These are phyloP conservation scores for Cheilosia pagana DNA, from an alignment of 2,888 invertebrate genomes.

Conservation along the genomic window DNA sequence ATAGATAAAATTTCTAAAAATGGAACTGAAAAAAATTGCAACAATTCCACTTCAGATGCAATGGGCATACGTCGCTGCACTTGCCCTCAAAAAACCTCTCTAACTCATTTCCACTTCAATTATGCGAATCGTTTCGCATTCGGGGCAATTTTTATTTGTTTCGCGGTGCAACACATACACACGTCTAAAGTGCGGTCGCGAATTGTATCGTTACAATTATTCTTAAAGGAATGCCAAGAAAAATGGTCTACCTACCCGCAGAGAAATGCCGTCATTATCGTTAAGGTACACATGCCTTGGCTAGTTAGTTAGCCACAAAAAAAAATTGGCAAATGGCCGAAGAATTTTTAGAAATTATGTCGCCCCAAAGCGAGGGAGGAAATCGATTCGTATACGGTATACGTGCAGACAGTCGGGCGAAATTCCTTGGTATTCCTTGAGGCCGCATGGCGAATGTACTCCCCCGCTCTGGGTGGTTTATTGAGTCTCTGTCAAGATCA, in stretches of 20 bases:
- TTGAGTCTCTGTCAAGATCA: constrained; percentile 25
- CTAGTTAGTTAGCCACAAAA: not conserved
- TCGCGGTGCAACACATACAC: not conserved
- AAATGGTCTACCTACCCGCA: not conserved
- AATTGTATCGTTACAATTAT: not conserved
- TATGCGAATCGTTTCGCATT: too few species aligned
- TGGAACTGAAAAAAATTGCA: too few species aligned
- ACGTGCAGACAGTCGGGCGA: not conserved
- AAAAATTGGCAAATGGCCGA: constrained; percentile 18
- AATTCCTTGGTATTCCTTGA: constrained; percentile 14
- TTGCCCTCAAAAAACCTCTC: too few species aligned
- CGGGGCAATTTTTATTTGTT: too few species aligned
- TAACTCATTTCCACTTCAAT: too few species aligned
- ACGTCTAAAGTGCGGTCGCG: not conserved
- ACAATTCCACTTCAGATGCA: too few species aligned
- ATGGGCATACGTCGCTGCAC: too few species aligned
- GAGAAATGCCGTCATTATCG: constrained; percentile 1
- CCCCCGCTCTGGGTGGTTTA: not conserved
- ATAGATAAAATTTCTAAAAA: too few species aligned
- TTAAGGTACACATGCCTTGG: not conserved
- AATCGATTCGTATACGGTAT: not conserved
- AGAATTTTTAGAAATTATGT: constrained; percentile 35
- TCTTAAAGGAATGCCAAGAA: not conserved
- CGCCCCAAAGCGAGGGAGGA: constrained; percentile 9
- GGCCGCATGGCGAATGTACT: constrained; percentile 5